Evolutionary conservation across 23 tunicate genomes (phyloP), one percentile per base, ranked within the genome.

Genomic region (Clavelina lepadiformis): DNA sequence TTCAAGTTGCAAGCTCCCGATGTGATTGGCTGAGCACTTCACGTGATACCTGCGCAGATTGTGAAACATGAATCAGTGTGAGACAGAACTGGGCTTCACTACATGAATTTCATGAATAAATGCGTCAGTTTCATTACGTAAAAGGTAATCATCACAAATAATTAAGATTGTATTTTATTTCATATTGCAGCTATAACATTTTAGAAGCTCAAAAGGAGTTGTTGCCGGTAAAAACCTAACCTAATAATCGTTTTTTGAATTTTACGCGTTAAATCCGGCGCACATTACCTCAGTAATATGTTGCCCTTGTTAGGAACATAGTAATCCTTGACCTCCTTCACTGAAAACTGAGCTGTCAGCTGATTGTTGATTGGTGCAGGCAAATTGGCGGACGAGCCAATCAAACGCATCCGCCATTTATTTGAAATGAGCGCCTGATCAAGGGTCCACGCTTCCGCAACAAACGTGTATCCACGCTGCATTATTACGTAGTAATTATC

Each of bases 401-500:
- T 81, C 71, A 89, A 37, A 21, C 82, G 72, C 34, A 89, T 46
- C 31, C 68, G 75, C 97, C 97, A 89, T 54, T 81, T 89, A 33
- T 82, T 83, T 24, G 76, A 51, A 0, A 57, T 31, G 2, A 89
- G 31, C 6, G 89, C 79, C 18, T 35, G 56, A 30, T 89, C 97
- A 8, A 76, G 51, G 23, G 89, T 82, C 35, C 85, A 47, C 21
- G 85, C 89, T 61, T 89, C 97, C 3, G 74, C 78, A n/a, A 89
- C 66, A 21, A 89, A 75, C 0, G 97, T 89, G 75, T 89, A 89
- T 0, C 97, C 97, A 35, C 69, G 61, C 97, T 89, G 63, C 0
- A 68, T n/a, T n/a, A n/a, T n/a, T n/a, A n/a, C n/a, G n/a, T n/a
- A n/a, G n/a, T n/a, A n/a, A n/a, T n/a, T n/a, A n/a, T n/a, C n/a